Evolutionary conservation across 2,113 vertebrate species (phyloP).

Genomic region (Sterrhoptilus dennistouni): DNA sequence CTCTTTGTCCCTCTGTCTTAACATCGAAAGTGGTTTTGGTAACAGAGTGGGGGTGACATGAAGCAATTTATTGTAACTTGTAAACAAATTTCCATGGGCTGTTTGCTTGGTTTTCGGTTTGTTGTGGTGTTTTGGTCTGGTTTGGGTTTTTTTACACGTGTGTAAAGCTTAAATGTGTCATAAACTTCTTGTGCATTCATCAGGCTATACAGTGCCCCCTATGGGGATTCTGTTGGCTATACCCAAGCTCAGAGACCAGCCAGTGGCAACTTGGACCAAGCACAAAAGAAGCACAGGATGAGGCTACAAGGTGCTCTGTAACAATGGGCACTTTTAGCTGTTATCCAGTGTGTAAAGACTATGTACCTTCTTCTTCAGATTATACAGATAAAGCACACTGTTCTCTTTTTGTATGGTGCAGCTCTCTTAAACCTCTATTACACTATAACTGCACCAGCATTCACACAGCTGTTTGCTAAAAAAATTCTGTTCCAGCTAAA

Average conservation of each 20-base stretch:
- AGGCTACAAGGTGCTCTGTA: not conserved
- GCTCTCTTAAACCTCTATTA: not conserved
- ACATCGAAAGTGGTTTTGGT: fast-evolving
- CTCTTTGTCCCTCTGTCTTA: not conserved
- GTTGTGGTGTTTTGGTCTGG: not conserved
- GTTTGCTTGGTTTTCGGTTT: not conserved
- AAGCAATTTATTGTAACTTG: not conserved
- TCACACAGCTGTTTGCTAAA: not conserved
- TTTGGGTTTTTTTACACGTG: not conserved
- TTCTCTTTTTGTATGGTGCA: not conserved
- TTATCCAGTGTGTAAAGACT: not conserved
- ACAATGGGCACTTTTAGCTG: not conserved
- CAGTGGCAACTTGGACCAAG: fast-evolving
- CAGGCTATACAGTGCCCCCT: not conserved
- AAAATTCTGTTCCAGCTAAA: not conserved
- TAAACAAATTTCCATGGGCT: not conserved
- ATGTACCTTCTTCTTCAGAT: not conserved
- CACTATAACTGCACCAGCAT: fast-evolving
- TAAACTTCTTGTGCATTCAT: not conserved
- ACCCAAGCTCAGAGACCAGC: not conserved
- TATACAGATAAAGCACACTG: not conserved
- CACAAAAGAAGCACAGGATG: not conserved
- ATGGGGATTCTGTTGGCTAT: fast-evolving
- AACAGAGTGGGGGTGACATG: not conserved
- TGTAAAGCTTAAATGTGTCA: not conserved